Evolutionary conservation across 2,888 invertebrate species (phyloP).

Genomic region (Limnephilus marmoratus): DNA sequence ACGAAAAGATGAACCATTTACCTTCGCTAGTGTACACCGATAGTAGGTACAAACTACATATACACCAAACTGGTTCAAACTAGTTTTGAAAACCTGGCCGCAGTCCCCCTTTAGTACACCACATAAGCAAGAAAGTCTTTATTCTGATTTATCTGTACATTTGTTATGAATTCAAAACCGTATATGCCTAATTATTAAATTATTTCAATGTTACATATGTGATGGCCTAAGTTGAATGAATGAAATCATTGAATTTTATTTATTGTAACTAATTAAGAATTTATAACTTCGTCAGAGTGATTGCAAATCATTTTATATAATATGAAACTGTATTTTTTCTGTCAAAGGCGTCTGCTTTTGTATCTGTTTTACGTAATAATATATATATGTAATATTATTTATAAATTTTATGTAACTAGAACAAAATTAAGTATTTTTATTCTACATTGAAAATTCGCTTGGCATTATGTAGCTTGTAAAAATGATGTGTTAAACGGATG

Average conservation of each 20-base stretch:
- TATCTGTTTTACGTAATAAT: not conserved
- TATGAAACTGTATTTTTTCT: not conserved
- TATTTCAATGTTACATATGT: not conserved
- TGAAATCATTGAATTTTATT: not conserved
- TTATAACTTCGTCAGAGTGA: not conserved
- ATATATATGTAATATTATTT: not conserved
- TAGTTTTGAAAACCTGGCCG: no score
- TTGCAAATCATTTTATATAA: not conserved
- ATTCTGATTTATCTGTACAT: not conserved
- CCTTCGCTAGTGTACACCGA: no score
- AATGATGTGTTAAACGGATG: not conserved
- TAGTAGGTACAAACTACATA: no score
- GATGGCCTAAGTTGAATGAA: not conserved
- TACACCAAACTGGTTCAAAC: no score
- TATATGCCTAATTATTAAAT: not conserved
- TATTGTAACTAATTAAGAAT: not conserved
- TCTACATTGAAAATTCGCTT: constrained; percentile 17
- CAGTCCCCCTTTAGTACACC: no score
- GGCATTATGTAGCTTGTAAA: constrained; percentile 16
- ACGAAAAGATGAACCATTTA: no score
- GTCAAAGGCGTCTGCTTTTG: not conserved
- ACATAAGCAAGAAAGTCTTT: no score
- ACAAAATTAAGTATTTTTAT: not conserved
- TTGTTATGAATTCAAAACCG: not conserved
- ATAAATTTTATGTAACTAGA: not conserved